phyloP scores from a whole-genome alignment of 2,113 vertebrate genomes.

The Trachemys scripta region DNA sequence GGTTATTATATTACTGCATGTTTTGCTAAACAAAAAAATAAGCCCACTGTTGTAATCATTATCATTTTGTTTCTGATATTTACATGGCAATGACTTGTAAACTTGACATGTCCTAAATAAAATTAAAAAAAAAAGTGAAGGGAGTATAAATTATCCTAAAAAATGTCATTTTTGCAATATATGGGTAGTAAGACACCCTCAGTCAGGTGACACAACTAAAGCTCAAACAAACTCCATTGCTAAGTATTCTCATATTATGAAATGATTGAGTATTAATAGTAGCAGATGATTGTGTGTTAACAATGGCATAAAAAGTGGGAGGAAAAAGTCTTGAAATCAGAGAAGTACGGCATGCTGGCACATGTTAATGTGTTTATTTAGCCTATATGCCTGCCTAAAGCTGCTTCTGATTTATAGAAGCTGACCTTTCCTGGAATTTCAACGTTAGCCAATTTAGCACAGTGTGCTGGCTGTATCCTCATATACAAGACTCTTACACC shows the following conservation, averaged over 20 bases:
- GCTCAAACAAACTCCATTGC: neutral
- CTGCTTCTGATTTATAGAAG: conserved; percentile 13
- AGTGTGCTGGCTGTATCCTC: neutral
- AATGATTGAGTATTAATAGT: neutral
- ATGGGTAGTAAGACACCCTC: neutral
- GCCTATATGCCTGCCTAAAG: neutral
- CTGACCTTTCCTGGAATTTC: conserved; percentile 55
- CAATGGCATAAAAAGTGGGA: neutral
- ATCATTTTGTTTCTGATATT: neutral
- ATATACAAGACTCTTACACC: conserved; percentile 32
- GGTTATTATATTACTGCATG: neutral
- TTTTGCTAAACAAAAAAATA: neutral
- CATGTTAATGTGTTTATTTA: neutral
- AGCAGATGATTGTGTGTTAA: neutral
- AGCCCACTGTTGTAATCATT: neutral
- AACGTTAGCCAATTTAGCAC: conserved; percentile 51
- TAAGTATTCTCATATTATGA: neutral
- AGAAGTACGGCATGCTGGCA: neutral
- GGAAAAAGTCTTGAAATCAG: neutral
- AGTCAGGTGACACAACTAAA: neutral
- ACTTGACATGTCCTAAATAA: neutral
- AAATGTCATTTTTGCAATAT: neutral
- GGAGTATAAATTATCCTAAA: neutral
- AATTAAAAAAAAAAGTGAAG: neutral
- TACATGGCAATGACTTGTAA: neutral